Base-by-base conservation (phyloP, 2,113 vertebrate genomes). In the Helogale parvula region DNA sequence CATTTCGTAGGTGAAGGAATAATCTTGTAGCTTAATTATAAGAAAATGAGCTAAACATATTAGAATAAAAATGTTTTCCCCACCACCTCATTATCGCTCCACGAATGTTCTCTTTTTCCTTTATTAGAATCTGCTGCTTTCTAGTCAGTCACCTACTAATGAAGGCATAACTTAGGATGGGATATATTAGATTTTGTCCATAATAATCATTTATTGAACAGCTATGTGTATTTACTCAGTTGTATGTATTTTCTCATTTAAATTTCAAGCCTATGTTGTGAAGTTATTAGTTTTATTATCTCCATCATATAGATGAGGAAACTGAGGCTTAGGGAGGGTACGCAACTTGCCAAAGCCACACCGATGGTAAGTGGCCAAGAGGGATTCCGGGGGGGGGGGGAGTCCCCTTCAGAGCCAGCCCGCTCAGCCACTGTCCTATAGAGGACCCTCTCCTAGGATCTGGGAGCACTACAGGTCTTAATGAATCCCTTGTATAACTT, bases 1-100 rank as follows among this genome's bases (percentile, higher is more conserved):
- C 66, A 88, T 96, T 98, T 96, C 90, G 50, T 93, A 97, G 83
- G 31, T 86, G 93, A 96, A 97, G 35, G 47, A 97, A 95, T 60
- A 85, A 87, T 96, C 60, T 88, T 97, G 68, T 86, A 97, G 95
- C 54, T 89, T 97, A 98, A 98, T 74, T 97, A 90, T 89, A 86
- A 96, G 92, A 95, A 98, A 98, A 98, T 92, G 65, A 97, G 66
- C 82, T 80, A 94, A 96, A 97, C 69, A 85, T 80, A 88, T 63
- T 89, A 68, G 97, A 84, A 54, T 77, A 63, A 94, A 98, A 86
- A 96, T 54, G 10, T 3, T 87, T 95, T 97, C 83, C 87, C 89
- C 35, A 65, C 47, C 16, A 35, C 79, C 33, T 82, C 76, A 84
- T 84, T 87, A 88, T 79, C 41, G 80, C 83, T 8, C 0, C 84